Evolutionary conservation across 1,140 invertebrate genomes (phyloP).

Genomic region (Sweltsa coloradensis): DNA sequence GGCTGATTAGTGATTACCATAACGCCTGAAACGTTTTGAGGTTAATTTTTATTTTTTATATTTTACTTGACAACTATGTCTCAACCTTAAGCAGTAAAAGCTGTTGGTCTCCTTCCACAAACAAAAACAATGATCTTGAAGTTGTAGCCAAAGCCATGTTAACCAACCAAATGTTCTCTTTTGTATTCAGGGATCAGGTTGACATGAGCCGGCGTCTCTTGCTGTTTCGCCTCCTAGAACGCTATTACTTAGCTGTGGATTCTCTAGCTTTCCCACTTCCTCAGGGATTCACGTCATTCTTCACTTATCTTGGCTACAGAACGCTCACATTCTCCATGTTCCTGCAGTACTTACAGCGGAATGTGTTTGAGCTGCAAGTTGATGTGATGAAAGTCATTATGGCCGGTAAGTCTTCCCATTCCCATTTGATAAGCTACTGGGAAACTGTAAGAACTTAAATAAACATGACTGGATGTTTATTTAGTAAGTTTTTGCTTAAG

Average conservation of each 20-base stretch:
- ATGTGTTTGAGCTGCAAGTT: conserved; percentile 72
- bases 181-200: conserved; percentile 52
- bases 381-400: conserved; percentile 76
- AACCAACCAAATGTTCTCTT: conserved; percentile 2
- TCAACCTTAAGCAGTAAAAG: background rate
- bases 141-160: background rate
- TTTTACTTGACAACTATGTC: background rate
- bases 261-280: conserved; percentile 70
- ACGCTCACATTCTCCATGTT: conserved; percentile 61
- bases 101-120: background rate
- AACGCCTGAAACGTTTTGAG: no score
- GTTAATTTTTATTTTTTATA: background rate
- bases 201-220: conserved; percentile 48
- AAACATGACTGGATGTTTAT: no score
- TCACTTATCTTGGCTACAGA: conserved; percentile 69
- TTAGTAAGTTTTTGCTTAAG: no score
- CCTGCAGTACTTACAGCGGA: conserved; percentile 63
- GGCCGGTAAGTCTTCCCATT: conserved; percentile 37
- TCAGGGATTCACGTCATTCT: conserved; percentile 75
- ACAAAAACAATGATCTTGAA: background rate
- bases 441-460: background rate
- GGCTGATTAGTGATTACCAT: no score
- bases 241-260: conserved; percentile 63
- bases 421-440: background rate
- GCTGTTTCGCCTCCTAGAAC: conserved; percentile 58